Percentiles rank a stretch among this genome's conserved stretches.
Evolutionary conservation across 2,888 invertebrate genomes (phyloP).

Genomic region (Drosophila nr. perissopoda): DNA sequence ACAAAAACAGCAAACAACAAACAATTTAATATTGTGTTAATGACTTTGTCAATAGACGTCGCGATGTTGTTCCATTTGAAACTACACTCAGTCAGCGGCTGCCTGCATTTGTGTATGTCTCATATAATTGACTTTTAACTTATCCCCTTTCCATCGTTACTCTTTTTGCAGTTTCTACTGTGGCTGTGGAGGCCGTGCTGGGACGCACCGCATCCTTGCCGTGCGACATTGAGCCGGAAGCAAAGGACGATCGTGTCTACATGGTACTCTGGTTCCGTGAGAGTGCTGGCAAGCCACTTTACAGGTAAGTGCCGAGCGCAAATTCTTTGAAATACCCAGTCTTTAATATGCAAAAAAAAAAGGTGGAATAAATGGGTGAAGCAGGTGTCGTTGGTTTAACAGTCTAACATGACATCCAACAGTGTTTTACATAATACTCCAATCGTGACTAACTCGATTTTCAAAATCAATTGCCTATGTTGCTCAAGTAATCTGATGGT

Average conservation of each 20-base stretch:
- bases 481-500: not conserved
- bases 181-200: conserved; percentile 92
- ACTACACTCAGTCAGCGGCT: conserved; percentile 33
- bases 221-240: conserved; percentile 94
- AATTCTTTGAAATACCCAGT: conserved; percentile 7
- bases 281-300: conserved; percentile 94
- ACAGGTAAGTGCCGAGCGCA: conserved; percentile 88
- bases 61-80: conserved; percentile 67
- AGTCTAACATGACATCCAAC: not conserved
- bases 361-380: conserved; percentile 1
- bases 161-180: conserved; percentile 88
- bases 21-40: conserved; percentile 78
- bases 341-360: conserved; percentile 10
- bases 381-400: not conserved
- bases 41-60: conserved; percentile 75
- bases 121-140: conserved; percentile 50
- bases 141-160: conserved; percentile 1
- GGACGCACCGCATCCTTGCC: conserved; percentile 93
- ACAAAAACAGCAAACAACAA: conserved; percentile 16
- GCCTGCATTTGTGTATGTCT: conserved; percentile 31
- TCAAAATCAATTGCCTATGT: too few species aligned
- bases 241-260: conserved; percentile 93
- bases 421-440: not conserved
- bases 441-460: not conserved
- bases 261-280: conserved; percentile 97